phyloP scores from a whole-genome alignment of 2,113 vertebrate species.

The Megalops atlanticus region DNA sequence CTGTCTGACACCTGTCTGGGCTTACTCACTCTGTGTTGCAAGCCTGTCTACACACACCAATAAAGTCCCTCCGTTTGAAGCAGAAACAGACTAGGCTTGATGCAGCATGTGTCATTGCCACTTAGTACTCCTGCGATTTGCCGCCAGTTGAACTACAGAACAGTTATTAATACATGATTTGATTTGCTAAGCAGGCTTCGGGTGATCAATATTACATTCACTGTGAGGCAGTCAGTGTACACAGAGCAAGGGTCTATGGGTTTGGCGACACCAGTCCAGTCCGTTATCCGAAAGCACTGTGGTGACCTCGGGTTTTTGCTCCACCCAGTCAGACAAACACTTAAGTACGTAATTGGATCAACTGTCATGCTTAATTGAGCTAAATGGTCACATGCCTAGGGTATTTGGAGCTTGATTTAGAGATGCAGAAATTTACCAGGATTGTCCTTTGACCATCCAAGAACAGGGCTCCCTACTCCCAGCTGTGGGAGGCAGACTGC shows the following conservation, averaged over 20 bases:
- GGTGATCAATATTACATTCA: background rate
- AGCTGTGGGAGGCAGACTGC: background rate
- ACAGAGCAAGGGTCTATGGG: background rate
- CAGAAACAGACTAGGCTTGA: background rate
- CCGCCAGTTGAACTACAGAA: background rate
- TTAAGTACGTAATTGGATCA: background rate
- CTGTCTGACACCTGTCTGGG: constrained; percentile 3
- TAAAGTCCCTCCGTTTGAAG: background rate
- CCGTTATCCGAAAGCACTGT: too few species aligned
- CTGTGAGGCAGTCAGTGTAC: background rate
- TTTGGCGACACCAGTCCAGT: too few species aligned
- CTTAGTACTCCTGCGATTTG: background rate
- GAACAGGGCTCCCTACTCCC: background rate
- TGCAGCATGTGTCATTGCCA: background rate
- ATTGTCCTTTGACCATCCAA: background rate
- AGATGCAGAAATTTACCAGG: background rate
- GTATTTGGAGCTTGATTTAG: background rate
- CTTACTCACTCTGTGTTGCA: constrained; percentile 1
- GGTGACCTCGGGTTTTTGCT: background rate
- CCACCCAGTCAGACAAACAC: background rate
- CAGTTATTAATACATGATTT: background rate
- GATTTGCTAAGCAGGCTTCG: too few species aligned
- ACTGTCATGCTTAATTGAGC: background rate
- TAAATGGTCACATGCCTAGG: background rate
- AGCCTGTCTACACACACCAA: background rate